Base-by-base conservation (phyloP, 1,140 invertebrate genomes). In the Ostrea denselamellosa region DNA sequence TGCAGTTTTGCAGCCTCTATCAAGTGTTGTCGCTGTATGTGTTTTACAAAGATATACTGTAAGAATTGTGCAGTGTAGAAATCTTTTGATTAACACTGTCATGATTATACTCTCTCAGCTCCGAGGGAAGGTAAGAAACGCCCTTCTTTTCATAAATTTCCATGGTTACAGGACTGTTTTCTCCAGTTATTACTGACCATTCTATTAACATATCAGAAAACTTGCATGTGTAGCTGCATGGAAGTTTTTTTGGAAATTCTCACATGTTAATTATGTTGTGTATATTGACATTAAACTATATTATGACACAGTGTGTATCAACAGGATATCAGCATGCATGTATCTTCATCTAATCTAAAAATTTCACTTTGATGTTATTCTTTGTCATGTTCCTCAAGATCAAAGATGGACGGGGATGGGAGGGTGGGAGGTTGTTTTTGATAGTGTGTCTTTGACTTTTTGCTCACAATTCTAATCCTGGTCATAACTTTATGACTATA, bases 81-180 rank as follows among this genome's bases (percentile, higher is more conserved):
- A 62, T 19, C 7, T 14, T 62, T 44, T 44, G 22, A 77, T 77
- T 77, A 77, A 77, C 28, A 14, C 28, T 25, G 12, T 77, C 25
- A 77, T 25, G 28, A 77, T 77, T 77, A 25, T 77, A 22, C 82
- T 53, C 10, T 83, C 17, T 22, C 28, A 83, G 82, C 82, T 83
- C 53, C 82, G 82, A 8, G 82, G 82, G 17, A 83, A 83, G 82
- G 82, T 83, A 83, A 83, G 82, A 4, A 52, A 83, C 53, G 53
- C 22, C 56, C 56, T 62, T 77, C 68, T 28, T 4, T 14, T 77
- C 17, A 77, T 77, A 77, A 25, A 34, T 17, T 71, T 25, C 68
- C 22, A 17, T 5, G 68, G 68, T 77, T 77, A 77, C 4, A 14
- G 68, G 68, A 77, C 68, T 25, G 28, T 19, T 62, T 62, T 77